These are phyloP conservation scores for Bos taurus DNA, from an alignment of 2,113 vertebrate genomes.

Conservation along the genomic window ARS-UCD2.0 NC_037329.1:79878001-79878500, in stretches of 20 bases:
- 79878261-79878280: too few relatives aligned
- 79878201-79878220: too few relatives aligned
- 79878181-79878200: not conserved
- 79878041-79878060: not conserved
- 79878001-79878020: not conserved
- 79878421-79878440: not conserved
- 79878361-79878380: too few relatives aligned
- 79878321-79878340: too few relatives aligned
- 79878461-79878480: not conserved
- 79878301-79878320: too few relatives aligned
- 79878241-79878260: too few relatives aligned
- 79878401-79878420: too few relatives aligned
- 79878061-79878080: not conserved
- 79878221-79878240: too few relatives aligned
- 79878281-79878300: too few relatives aligned
- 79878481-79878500: not conserved
- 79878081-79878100: not conserved
- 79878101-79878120: not conserved
- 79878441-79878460: not conserved
- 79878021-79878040: not conserved
- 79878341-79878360: too few relatives aligned
- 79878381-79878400: too few relatives aligned
- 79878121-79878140: not conserved
- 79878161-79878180: too few relatives aligned
- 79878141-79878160: not conserved